Evolutionary conservation across 2,888 invertebrate species (phyloP).

Genomic region (Opisthograptis luteolata): DNA sequence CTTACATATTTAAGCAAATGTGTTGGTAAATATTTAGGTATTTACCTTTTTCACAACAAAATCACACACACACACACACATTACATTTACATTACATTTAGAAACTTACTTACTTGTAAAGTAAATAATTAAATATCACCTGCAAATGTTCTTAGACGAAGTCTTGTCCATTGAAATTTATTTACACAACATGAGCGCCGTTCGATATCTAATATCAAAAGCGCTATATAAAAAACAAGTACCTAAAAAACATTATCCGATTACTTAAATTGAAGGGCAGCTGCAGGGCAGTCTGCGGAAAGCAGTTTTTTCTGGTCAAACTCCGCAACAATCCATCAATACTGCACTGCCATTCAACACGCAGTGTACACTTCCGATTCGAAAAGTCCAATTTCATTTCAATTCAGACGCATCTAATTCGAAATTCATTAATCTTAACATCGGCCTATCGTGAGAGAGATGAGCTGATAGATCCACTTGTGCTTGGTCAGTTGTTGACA

Average conservation of each 20-base stretch:
- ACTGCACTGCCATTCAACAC: slow-evolving; percentile 68
- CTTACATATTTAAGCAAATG: too few relatives aligned
- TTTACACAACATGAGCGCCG: slow-evolving; percentile 31
- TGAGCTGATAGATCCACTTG: slow-evolving; percentile 66
- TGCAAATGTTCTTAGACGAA: too few relatives aligned
- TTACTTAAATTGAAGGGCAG: slow-evolving; percentile 72
- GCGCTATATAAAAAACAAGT: slow-evolving; percentile 42
- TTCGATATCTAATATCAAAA: slow-evolving; percentile 24
- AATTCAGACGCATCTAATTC: slow-evolving; percentile 80
- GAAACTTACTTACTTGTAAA: too few relatives aligned
- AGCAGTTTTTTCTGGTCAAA: slow-evolving; percentile 58
- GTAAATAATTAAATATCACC: too few relatives aligned
- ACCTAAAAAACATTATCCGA: slow-evolving; percentile 79
- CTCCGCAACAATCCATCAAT: slow-evolving; percentile 72
- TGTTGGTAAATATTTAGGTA: too few relatives aligned
- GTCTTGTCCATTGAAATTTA: too few relatives aligned
- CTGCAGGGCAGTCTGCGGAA: slow-evolving; percentile 74
- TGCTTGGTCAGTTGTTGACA: slow-evolving; percentile 82
- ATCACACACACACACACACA: too few relatives aligned
- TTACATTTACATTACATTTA: too few relatives aligned
- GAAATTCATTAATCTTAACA: slow-evolving; percentile 78
- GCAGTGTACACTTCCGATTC: slow-evolving; percentile 77
- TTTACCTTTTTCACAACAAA: too few relatives aligned
- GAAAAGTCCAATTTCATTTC: slow-evolving; percentile 76
- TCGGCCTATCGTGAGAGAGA: slow-evolving; percentile 51